Evolutionary conservation across 2,888 invertebrate genomes (phyloP).

Genomic region (Sminthurinus aureus): DNA sequence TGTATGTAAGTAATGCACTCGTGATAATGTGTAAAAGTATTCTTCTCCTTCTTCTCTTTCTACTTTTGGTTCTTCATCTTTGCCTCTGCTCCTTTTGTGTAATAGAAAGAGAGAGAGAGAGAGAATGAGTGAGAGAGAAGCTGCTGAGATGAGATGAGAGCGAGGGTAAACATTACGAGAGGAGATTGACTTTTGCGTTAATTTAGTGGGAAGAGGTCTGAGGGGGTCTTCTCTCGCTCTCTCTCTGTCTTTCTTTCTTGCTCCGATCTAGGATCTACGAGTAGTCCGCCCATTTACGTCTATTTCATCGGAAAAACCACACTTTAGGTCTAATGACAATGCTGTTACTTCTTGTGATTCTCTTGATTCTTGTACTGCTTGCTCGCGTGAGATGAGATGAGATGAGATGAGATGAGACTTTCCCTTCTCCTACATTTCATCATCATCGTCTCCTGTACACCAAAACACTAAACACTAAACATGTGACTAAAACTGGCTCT

Average conservation of each 20-base stretch:
- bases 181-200: slow-evolving; percentile 57
- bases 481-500: not conserved
- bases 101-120: slow-evolving; percentile 11
- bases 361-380: slow-evolving; percentile 2
- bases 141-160: slow-evolving; percentile 38
- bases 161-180: slow-evolving; percentile 42
- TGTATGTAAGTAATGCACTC: not conserved
- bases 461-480: not conserved
- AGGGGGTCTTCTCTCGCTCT: slow-evolving; percentile 33
- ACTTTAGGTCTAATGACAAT: slow-evolving; percentile 53
- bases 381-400: no score
- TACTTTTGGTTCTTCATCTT: no score
- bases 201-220: slow-evolving; percentile 55
- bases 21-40: slow-evolving; percentile 2
- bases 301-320: slow-evolving; percentile 53
- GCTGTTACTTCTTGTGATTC: slow-evolving; percentile 23
- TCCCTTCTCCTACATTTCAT: slow-evolving; percentile 8
- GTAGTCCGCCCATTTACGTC: slow-evolving; percentile 53
- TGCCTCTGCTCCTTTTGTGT: not conserved
- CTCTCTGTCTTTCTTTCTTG: no score
- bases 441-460: not conserved
- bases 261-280: slow-evolving; percentile 11
- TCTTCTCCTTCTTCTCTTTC: not conserved
- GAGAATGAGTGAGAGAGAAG: slow-evolving; percentile 32
- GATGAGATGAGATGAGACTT: not conserved